phyloP scores from a whole-genome alignment of 64 coral and sea anemone genomes.

The Porites lutea region DNA sequence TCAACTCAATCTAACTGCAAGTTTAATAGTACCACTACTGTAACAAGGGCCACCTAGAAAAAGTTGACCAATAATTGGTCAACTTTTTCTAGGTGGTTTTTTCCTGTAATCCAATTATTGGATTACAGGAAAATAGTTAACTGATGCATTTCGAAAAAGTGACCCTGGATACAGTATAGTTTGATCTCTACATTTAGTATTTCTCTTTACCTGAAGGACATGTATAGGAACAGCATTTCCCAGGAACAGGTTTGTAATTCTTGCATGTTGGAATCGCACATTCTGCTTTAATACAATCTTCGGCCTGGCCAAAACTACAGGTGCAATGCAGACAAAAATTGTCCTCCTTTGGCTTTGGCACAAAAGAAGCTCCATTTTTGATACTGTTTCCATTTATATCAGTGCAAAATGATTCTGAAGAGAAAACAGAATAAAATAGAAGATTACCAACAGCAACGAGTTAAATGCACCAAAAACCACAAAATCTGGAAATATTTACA shows the following conservation, averaged over 20 bases:
- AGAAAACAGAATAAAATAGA: not conserved
- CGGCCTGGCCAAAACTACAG: conserved; percentile 71
- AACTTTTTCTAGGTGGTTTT: too few relatives aligned
- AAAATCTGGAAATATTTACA: too few relatives aligned
- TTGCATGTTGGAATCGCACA: conserved; percentile 91
- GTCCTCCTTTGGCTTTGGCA: conserved; percentile 74
- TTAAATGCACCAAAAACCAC: too few relatives aligned
- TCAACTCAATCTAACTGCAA: too few relatives aligned
- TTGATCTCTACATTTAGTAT: not conserved
- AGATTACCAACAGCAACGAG: too few relatives aligned
- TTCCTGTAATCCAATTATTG: too few relatives aligned
- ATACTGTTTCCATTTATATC: conserved; percentile 79
- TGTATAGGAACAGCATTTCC: conserved; percentile 88
- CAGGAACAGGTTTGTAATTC: conserved; percentile 84
- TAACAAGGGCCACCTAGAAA: too few relatives aligned
- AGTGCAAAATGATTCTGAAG: conserved; percentile 62
- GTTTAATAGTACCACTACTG: too few relatives aligned
- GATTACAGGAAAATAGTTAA: too few relatives aligned
- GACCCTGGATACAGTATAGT: too few relatives aligned
- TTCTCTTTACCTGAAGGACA: conserved; percentile 78
- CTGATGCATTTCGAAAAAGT: too few relatives aligned
- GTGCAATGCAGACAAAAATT: conserved; percentile 90
- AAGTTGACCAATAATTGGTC: too few relatives aligned
- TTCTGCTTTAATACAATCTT: conserved; percentile 67
- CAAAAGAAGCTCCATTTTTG: conserved; percentile 69